Evolutionary conservation across 2,888 invertebrate species (phyloP), one percentile per base, ranked within the genome.

Genomic region (Drosophila paranaensis): DNA sequence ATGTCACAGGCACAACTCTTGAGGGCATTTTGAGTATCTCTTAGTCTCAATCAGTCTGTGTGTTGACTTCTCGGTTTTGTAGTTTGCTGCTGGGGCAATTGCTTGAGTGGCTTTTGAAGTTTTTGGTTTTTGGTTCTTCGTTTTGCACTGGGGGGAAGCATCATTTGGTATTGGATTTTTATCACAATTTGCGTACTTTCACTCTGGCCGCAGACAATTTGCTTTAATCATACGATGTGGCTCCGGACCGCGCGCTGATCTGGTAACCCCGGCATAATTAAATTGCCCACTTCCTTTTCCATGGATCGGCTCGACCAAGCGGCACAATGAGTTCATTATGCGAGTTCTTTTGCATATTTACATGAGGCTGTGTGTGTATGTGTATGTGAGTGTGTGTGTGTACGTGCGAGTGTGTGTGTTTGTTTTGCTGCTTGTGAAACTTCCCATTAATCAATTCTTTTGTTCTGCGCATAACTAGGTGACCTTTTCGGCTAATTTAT

Each of bases 361-460:
- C 40, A 48, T 61, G 43, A 46, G 8, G 20, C 20, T 30, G 37
- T 10, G 25, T 25, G 25, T 13, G 14, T 56, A 27, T 11, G 37
- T 37, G 16, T 13, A 13, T 11, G 11, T 20, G 20, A 20, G 20
- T 20, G 16, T 1, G 16, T 10, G 48, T 48, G 10, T n/a, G 33
- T 16, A 16, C 4, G 20, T 33, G 27, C 48, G 27, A 3, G 27
- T 64, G 10, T 51, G 55, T 74, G 43, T 8, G 13, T 45, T 27
- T 61, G 13, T 50, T 46, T 63, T 64, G 39, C 27, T 43, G 61
- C 50, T 60, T 81, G 87, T 66, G 89, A 81, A 89, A 74, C 64
- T 76, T 84, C 82, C 39, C 72, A 84, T 84, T 84, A 84, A 84
- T 88, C 87, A 88, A 89, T 88, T 87, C 85, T 78, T 80, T 89